These are phyloP conservation scores for Halocynthia roretzi DNA, from an alignment of 23 tunicate genomes.

Conservation along the genomic window DNA sequence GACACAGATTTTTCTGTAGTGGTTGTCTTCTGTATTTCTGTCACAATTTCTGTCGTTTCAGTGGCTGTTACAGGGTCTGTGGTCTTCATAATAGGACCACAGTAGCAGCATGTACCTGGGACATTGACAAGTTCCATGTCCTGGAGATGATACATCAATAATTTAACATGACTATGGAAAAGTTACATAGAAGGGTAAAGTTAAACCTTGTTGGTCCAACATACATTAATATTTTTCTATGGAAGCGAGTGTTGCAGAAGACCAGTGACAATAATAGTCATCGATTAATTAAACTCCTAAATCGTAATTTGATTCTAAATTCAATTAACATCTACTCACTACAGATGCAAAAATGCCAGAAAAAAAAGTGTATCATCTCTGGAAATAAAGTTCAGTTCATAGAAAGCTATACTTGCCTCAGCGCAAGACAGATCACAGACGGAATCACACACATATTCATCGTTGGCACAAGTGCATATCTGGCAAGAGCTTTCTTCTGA, in stretches of 20 bases:
- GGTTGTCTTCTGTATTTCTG: background rate
- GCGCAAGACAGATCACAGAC: constrained; percentile 35
- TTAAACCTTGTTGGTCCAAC: no score
- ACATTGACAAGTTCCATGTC: constrained; percentile 23
- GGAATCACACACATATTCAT: constrained; percentile 33
- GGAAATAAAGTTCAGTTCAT: no score
- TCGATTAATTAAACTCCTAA: background rate
- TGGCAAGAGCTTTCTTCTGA: constrained; percentile 47
- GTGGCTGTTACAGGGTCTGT: constrained; percentile 22
- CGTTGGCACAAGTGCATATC: constrained; percentile 45
- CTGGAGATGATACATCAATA: constrained; percentile 18
- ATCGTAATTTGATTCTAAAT: background rate
- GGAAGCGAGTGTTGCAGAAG: background rate
- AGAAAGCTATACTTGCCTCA: constrained; percentile 27
- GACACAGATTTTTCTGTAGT: constrained; percentile 22
- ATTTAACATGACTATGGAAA: no score
- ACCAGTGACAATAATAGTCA: background rate
- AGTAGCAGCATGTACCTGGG: constrained; percentile 63
- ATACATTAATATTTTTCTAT: background rate
- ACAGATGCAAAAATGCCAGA: no score
- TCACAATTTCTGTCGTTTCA: constrained; percentile 17
- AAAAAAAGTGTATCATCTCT: no score
- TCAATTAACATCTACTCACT: no score
- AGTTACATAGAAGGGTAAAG: no score
- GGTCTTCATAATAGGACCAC: constrained; percentile 22